phyloP scores from a whole-genome alignment of 2,797 vertebrate species.

The Sebastes aleutianus region DNA sequence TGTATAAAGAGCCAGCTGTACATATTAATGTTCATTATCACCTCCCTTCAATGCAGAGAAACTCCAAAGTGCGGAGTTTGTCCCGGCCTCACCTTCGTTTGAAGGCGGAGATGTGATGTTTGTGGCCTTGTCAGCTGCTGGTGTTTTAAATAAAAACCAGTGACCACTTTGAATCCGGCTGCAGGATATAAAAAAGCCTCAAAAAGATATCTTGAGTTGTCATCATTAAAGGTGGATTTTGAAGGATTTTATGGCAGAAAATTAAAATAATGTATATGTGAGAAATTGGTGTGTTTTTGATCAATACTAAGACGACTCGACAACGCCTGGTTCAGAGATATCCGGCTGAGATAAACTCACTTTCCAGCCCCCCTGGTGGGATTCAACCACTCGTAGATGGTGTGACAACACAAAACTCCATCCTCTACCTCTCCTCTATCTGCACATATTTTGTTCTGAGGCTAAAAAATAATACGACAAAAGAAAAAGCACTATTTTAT shows the following conservation, averaged over 20 bases:
- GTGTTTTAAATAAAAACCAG: constrained; percentile 33
- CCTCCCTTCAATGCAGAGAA: constrained; percentile 54
- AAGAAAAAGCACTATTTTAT: neutral
- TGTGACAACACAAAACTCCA: constrained; percentile 24
- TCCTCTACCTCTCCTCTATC: constrained; percentile 10
- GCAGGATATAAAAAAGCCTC: neutral
- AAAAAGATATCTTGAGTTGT: neutral
- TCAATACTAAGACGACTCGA: neutral
- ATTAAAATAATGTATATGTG: constrained; percentile 1
- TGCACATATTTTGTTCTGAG: constrained; percentile 1
- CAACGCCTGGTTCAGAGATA: constrained; percentile 26
- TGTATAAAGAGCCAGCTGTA: constrained; percentile 63
- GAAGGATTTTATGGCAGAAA: neutral
- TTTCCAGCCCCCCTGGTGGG: constrained; percentile 9
- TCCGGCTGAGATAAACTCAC: constrained; percentile 1
- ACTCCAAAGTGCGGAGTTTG: constrained; percentile 55
- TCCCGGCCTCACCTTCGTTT: constrained; percentile 56
- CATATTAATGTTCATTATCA: constrained; percentile 74
- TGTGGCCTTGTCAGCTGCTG: constrained; percentile 36
- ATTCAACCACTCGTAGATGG: constrained; percentile 32
- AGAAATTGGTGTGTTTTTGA: neutral
- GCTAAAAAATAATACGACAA: neutral
- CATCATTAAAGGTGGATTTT: neutral
- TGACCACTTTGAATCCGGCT: constrained; percentile 26
- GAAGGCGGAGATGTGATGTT: constrained; percentile 39